A percentile compares a stretch with the other conserved stretches of the same genome.
phyloP scores from a whole-genome alignment of 2,113 vertebrate species.

The Copsychus sechellarum region DNA sequence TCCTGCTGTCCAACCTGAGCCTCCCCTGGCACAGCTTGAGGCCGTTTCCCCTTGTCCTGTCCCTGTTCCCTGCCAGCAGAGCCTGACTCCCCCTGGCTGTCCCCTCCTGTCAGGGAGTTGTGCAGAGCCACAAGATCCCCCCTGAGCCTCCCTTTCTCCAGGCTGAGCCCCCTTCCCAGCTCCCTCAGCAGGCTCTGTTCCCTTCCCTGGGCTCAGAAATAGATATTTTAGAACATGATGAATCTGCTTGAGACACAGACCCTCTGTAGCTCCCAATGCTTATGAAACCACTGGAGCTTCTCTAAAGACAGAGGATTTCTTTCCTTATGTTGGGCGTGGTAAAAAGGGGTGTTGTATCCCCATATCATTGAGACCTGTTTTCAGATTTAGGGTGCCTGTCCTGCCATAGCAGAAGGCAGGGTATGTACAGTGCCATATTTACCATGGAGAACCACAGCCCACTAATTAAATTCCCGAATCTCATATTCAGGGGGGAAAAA shows the following conservation, averaged over 20 bases:
- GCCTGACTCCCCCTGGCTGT: neutral
- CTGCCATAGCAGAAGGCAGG: fast-evolving
- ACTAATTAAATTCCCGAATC: neutral
- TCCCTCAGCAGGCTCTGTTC: neutral
- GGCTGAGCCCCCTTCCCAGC: neutral
- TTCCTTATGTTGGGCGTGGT: neutral
- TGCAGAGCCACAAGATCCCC: neutral
- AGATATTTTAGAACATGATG: neutral
- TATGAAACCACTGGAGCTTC: neutral
- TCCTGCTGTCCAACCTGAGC: neutral
- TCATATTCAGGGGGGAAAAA: neutral
- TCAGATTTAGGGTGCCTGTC: neutral
- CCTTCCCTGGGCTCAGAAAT: neutral
- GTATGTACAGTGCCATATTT: neutral
- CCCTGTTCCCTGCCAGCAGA: neutral
- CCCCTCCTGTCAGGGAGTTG: neutral
- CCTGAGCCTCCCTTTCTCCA: neutral
- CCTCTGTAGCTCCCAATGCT: neutral
- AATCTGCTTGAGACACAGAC: neutral
- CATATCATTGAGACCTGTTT: fast-evolving
- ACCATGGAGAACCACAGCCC: neutral
- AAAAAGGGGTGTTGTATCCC: neutral
- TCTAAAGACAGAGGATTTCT: neutral
- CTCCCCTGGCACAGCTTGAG: neutral
- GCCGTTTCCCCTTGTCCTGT: neutral